These are phyloP conservation scores for Azorinus chamasolen DNA, from an alignment of 2,888 invertebrate species.

Conservation along the genomic window DNA sequence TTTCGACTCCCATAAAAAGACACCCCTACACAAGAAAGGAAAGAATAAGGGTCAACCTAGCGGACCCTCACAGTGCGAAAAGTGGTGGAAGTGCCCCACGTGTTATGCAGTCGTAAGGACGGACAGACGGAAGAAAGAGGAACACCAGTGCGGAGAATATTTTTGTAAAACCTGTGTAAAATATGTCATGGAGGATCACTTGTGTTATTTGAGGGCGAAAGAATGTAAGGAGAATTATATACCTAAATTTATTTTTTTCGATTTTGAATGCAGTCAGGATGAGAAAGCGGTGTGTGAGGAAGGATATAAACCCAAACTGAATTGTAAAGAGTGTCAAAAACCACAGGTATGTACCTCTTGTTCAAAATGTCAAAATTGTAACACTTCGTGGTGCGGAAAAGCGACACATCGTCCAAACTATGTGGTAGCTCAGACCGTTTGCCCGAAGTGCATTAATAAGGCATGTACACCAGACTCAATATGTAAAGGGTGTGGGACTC, in stretches of 20 bases:
- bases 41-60: conserved; percentile 17
- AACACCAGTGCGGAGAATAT: conserved; percentile 38
- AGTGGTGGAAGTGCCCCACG: conserved; percentile 36
- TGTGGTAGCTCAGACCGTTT: conserved; percentile 25
- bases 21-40: conserved; percentile 19
- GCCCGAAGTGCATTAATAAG: conserved; percentile 15
- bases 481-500: conserved; percentile 23
- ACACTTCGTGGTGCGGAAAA: conserved; percentile 30
- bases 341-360: conserved; percentile 15
- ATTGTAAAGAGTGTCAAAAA: conserved; percentile 29
- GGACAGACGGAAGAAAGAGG: conserved; percentile 17
- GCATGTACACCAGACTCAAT: conserved; percentile 6
- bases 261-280: conserved; percentile 51
- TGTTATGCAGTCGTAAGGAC: conserved; percentile 30
- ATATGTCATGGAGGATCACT: conserved; percentile 25
- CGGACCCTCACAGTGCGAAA: conserved; percentile 23
- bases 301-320: conserved; percentile 20
- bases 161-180: conserved; percentile 16
- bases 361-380: conserved; percentile 12
- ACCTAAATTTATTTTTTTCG: conserved; percentile 28
- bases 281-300: conserved; percentile 19
- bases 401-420: conserved; percentile 29
- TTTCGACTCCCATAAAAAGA: conserved; percentile 5
- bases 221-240: conserved; percentile 12
- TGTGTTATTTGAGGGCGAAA: conserved; percentile 31